These are phyloP conservation scores for Cremastobaeus sp. DNA, from an alignment of 2,888 invertebrate species.

Conservation along the genomic window DNA sequence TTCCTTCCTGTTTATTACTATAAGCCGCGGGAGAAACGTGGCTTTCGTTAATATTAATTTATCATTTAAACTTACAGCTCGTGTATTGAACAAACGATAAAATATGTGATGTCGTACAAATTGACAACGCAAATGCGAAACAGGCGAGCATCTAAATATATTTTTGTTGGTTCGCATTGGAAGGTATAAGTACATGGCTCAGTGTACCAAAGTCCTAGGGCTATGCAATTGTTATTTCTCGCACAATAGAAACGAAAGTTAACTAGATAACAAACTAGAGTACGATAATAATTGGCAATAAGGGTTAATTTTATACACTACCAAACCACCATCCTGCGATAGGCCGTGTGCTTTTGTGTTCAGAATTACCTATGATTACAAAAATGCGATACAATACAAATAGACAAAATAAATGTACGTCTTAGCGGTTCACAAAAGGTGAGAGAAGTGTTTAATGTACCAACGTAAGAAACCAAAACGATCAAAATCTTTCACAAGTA, in stretches of 20 bases:
- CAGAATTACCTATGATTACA: conserved; percentile 73
- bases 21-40: conserved; percentile 72
- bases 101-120: conserved; percentile 72
- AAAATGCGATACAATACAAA: conserved; percentile 69
- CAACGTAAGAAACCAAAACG: conserved; percentile 65
- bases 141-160: conserved; percentile 72
- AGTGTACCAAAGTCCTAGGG: conserved; percentile 70
- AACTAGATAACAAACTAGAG: conserved; percentile 51
- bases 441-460: conserved; percentile 77
- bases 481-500: conserved; percentile 1
- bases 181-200: conserved; percentile 74
- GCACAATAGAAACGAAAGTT: conserved; percentile 66
- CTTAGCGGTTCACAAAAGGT: conserved; percentile 77
- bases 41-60: conserved; percentile 74
- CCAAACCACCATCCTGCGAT: conserved; percentile 72
- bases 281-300: conserved; percentile 13
- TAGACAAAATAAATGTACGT: conserved; percentile 71
- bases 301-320: conserved; percentile 57
- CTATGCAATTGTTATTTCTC: conserved; percentile 77
- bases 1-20: conserved; percentile 70
- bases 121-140: conserved; percentile 73
- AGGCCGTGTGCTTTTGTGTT: conserved; percentile 77
- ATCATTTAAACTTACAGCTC: conserved; percentile 78
- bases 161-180: conserved; percentile 76
- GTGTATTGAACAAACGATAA: conserved; percentile 73